A percentile compares a stretch with the other conserved stretches of the same genome.
Conservation (phyloP, 2,888 invertebrate genomes). For the Megaustenia siamemsis region DNA sequence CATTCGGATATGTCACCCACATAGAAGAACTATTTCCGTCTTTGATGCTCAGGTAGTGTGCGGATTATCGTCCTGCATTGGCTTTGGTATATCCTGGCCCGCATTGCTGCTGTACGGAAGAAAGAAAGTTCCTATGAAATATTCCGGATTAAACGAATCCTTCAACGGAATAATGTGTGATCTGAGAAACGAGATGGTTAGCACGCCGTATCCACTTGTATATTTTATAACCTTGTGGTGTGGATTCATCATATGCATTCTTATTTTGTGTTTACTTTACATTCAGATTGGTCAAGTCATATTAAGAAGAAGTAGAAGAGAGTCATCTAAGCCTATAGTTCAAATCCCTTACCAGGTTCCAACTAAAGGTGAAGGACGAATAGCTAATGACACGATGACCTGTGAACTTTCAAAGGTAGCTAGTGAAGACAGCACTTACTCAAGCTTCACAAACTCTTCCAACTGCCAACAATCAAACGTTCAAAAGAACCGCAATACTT, state of each 20-base stretch:
- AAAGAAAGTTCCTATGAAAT: conserved; percentile 52
- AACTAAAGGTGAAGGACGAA: background rate
- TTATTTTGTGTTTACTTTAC: conserved; percentile 59
- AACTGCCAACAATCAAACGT: conserved; percentile 28
- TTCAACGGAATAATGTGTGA: conserved; percentile 53
- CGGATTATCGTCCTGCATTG: conserved; percentile 55
- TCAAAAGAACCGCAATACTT: conserved; percentile 31
- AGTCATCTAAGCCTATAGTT: background rate
- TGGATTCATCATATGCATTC: conserved; percentile 52
- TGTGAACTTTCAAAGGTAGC: background rate
- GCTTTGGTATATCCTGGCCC: conserved; percentile 61
- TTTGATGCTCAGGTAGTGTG: conserved; percentile 58
- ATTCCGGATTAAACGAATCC: conserved; percentile 5
- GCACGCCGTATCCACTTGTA: conserved; percentile 55
- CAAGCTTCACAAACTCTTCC: background rate
- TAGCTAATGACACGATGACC: background rate
- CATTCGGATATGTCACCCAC: conserved; percentile 61
- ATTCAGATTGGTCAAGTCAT: conserved; percentile 59
- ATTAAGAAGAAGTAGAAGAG: conserved; percentile 54
- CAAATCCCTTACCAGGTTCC: background rate
- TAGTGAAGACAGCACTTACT: conserved; percentile 10
- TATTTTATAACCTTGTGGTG: conserved; percentile 60
- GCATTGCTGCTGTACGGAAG: conserved; percentile 59
- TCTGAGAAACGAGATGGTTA: conserved; percentile 55
- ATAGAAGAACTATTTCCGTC: conserved; percentile 49